Evolutionary conservation across 1,140 invertebrate genomes (phyloP).

Genomic region (Plectrocnemia conspersa): DNA sequence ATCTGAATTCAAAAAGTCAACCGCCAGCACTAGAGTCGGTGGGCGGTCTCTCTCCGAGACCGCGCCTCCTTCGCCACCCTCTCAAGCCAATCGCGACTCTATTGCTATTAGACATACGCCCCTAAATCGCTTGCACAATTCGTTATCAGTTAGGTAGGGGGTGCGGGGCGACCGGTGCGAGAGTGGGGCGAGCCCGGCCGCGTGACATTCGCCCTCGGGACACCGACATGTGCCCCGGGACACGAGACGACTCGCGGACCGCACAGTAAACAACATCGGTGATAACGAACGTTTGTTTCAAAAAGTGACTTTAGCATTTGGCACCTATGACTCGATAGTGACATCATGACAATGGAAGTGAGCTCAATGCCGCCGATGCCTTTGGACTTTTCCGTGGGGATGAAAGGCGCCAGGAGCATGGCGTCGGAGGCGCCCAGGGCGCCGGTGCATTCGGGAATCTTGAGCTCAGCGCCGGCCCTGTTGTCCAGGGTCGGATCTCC

Average conservation of each 20-base stretch:
- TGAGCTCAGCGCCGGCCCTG: constrained; percentile 3
- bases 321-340: background rate
- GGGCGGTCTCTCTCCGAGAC: background rate
- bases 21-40: background rate
- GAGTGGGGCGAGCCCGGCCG: background rate
- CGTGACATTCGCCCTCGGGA: constrained; percentile 29
- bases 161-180: background rate
- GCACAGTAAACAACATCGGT: constrained; percentile 3
- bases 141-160: constrained; percentile 4
- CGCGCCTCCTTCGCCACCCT: background rate
- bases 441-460: constrained; percentile 28
- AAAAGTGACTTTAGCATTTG: background rate
- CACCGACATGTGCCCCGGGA: constrained; percentile 14
- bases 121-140: no score
- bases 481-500: constrained; percentile 41
- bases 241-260: background rate
- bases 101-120: background rate
- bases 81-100: background rate
- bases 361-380: constrained; percentile 53
- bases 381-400: constrained; percentile 51
- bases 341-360: constrained; percentile 46
- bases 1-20: constrained; percentile 4
- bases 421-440: constrained; percentile 38
- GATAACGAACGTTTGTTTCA: background rate
- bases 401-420: constrained; percentile 37